Base-by-base conservation (phyloP, 2,888 invertebrate species). In the Glaucopsyche alexis region DNA sequence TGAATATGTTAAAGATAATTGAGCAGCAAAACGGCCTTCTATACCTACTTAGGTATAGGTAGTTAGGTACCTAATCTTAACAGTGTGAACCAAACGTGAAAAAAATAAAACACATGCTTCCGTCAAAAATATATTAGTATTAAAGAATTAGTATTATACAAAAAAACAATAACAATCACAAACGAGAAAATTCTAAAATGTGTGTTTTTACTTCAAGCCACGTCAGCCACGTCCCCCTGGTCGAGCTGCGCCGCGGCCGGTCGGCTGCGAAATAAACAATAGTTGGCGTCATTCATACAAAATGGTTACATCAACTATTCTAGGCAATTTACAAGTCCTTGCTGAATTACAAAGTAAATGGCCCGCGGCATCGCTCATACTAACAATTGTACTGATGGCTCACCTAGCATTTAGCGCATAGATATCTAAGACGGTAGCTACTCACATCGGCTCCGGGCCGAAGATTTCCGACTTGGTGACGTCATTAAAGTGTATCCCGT, bases 401-500 rank as follows among this genome's bases (percentile, higher is more conserved):
- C 40, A 42, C 42, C 42, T 6, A 42, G 42, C 42, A 7, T 42
- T 7, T 7, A 42, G 42, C 42, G 7, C 2, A 42, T 40, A 40
- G 7, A 0, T 42, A 42, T 42, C 29, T 29, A 29, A 29, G 29
- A 42, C 42, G 6, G 42, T 42, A 42, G 8, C 42, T 42, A 42
- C 86, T 86, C 77, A 91, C 91, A 87, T 85, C 14, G 85, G 80
- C 11, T 81, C 76, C 11, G 84, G 80, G 0, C 92, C 92, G 73
- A 90, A 90, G 78, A 93, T 91, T 73, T 93, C 91, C 0, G 87
- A 85, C 77, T 90, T 87, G 0, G 91, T 90, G 83, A 94, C 90
- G 75, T 93, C 93, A 77, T 87, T 91, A 83, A 94, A 94, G 79
- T 88, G 89, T 77, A 94, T 93, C 19, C 91, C 93, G 50, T 93